These are phyloP conservation scores for Parazoanthus swiftii DNA, from an alignment of 92 coral and sea anemone species.

Conservation along the genomic window DNA sequence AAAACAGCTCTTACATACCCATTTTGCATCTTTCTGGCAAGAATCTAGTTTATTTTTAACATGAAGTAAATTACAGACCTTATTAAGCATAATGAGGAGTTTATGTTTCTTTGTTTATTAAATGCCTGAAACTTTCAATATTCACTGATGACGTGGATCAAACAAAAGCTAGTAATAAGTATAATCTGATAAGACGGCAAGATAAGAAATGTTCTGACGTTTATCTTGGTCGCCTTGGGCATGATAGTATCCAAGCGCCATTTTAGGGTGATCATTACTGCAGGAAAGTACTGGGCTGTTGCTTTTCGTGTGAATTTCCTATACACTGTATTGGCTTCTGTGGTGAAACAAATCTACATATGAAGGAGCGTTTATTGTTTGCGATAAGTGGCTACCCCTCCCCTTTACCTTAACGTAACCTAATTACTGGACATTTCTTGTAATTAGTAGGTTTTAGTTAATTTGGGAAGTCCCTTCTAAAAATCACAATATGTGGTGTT, in stretches of 20 bases:
- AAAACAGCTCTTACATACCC: neutral
- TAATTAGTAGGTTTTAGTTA: no score
- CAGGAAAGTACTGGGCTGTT: neutral
- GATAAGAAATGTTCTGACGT: neutral
- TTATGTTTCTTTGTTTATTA: neutral
- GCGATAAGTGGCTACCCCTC: no score
- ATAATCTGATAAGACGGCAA: neutral
- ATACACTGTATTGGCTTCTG: neutral
- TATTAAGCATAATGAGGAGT: neutral
- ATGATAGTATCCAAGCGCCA: neutral
- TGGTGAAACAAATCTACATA: neutral
- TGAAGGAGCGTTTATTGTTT: neutral
- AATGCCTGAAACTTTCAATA: neutral
- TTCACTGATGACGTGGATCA: neutral
- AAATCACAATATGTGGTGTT: no score
- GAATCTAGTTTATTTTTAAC: no score
- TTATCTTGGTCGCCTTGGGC: neutral
- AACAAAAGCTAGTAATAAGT: neutral
- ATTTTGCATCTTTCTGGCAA: neutral
- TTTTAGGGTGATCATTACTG: neutral
- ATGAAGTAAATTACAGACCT: neutral
- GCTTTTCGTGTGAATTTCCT: neutral
- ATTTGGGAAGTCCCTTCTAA: no score
- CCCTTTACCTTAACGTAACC: no score
- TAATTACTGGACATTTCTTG: no score